phyloP scores from a whole-genome alignment of 2,888 invertebrate species.

The Luperina nickerlii region DNA sequence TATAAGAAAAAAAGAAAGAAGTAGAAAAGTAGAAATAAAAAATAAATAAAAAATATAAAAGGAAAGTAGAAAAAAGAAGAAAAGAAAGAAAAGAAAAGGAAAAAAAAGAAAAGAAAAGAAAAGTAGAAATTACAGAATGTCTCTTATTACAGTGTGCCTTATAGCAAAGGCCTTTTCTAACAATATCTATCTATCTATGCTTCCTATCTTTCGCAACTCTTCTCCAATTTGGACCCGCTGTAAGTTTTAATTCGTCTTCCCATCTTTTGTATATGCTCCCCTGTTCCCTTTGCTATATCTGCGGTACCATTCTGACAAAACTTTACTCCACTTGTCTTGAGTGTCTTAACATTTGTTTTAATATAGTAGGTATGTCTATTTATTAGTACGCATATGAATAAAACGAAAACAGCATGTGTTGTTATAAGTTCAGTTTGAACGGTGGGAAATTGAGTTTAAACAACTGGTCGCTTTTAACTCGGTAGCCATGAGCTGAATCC shows the following conservation, averaged over 20 bases:
- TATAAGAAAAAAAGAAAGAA: no score
- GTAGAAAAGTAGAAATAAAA: no score
- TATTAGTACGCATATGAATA: not conserved
- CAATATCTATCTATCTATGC: no score
- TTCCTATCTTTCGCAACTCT: not conserved
- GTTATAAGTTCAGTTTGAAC: not conserved
- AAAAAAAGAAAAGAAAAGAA: no score
- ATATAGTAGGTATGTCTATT: not conserved
- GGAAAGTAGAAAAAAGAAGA: no score
- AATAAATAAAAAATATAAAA: no score
- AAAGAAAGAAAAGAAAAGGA: no score
- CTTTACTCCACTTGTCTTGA: not conserved
- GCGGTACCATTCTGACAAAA: not conserved
- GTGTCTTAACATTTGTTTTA: not conserved
- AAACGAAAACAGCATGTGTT: not conserved
- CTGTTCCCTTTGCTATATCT: not conserved
- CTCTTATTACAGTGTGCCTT: not conserved
- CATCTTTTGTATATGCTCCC: not conserved
- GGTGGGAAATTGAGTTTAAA: not conserved
- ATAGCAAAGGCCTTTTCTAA: not conserved
- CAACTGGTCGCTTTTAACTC: not conserved
- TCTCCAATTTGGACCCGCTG: not conserved
- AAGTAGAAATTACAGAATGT: not conserved
- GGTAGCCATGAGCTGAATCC: not conserved
- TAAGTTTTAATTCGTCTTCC: not conserved